These are phyloP conservation scores for Temnopleurus reevesii DNA, from an alignment of 53 echinoderm and acorn worm genomes.

Conservation along the genomic window DNA sequence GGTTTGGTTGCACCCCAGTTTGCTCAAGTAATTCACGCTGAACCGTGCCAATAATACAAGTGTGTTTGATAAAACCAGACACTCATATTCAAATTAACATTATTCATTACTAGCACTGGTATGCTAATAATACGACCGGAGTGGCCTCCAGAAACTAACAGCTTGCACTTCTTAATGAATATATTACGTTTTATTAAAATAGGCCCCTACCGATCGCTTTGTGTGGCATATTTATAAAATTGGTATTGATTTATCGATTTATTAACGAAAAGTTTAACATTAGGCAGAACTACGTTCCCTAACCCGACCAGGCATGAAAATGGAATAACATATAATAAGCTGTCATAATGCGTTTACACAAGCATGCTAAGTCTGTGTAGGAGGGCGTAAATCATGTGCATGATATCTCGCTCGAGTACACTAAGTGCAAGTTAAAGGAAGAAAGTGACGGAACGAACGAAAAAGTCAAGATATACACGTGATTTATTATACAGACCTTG, in stretches of 20 bases:
- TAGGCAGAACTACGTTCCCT: not conserved
- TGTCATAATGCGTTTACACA: conserved; percentile 28
- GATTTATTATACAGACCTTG: not conserved
- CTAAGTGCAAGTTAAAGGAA: conserved; percentile 26
- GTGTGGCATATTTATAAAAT: conserved; percentile 4
- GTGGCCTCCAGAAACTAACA: not conserved
- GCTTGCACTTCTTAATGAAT: not conserved
- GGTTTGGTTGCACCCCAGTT: not conserved
- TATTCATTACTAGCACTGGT: not conserved
- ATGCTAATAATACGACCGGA: not conserved
- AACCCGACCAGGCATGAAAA: not conserved
- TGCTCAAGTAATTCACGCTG: conserved; percentile 24
- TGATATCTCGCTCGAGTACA: not conserved
- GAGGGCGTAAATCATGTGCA: not conserved
- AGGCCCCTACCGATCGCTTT: not conserved
- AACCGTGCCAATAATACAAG: not conserved
- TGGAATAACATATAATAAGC: not conserved
- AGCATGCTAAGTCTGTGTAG: not conserved
- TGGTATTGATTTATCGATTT: conserved; percentile 35
- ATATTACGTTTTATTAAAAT: conserved; percentile 10
- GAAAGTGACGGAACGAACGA: not conserved
- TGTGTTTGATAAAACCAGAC: not conserved
- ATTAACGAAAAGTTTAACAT: not conserved
- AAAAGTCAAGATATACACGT: not conserved
- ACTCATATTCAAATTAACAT: not conserved